phyloP scores from a whole-genome alignment of 2,888 invertebrate species.

The Phalera bucephala region DNA sequence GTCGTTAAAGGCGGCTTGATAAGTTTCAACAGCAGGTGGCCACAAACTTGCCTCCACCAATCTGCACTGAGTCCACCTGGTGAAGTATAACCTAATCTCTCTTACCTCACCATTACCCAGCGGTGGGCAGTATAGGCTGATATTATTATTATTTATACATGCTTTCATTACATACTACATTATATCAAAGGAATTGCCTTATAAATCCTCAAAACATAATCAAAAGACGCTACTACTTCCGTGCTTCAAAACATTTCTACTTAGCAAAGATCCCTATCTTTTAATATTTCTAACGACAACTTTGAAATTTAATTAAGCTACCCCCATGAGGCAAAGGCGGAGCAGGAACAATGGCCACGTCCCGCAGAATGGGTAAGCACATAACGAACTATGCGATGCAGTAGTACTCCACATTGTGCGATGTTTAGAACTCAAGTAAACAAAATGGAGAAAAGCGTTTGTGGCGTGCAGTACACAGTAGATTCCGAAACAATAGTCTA shows the following conservation, averaged over 20 bases:
- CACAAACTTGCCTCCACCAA: too few species aligned
- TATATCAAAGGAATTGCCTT: too few species aligned
- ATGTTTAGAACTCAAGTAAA: slow-evolving; percentile 2
- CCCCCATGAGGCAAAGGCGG: slow-evolving; percentile 7
- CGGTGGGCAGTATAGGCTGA: too few species aligned
- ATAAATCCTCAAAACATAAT: too few species aligned
- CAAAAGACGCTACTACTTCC: too few species aligned
- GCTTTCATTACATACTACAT: too few species aligned
- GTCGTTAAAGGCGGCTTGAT: too few species aligned
- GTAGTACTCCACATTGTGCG: neutral
- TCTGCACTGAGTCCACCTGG: too few species aligned
- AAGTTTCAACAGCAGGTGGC: too few species aligned
- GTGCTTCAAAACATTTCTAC: neutral
- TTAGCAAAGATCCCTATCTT: slow-evolving; percentile 5
- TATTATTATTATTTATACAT: too few species aligned
- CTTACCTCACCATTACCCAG: too few species aligned
- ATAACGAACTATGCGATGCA: slow-evolving; percentile 5
- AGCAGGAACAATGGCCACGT: slow-evolving; percentile 11
- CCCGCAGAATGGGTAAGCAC: slow-evolving; percentile 7
- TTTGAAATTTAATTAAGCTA: slow-evolving; percentile 27
- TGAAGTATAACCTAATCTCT: too few species aligned
- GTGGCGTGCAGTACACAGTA: neutral
- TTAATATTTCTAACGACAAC: slow-evolving; percentile 17
- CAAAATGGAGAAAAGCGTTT: neutral
- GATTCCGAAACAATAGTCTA: neutral